A percentile compares a stretch with the other conserved stretches of the same genome.
Evolutionary conservation across 2,888 invertebrate genomes (phyloP).

Genomic region (Tachina lurida): DNA sequence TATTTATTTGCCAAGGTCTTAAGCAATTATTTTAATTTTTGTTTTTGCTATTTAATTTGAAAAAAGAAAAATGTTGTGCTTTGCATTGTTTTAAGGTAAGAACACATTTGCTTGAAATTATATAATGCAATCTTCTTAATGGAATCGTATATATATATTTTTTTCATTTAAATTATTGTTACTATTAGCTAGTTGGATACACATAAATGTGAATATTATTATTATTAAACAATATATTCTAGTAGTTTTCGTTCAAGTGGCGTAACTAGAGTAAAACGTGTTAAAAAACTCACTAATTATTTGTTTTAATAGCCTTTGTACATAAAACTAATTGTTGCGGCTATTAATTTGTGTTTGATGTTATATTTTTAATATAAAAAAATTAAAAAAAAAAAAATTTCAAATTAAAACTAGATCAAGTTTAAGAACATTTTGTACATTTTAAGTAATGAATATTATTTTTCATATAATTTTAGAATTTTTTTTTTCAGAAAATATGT

Average conservation of each 20-base stretch:
- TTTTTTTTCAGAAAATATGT: too few relatives aligned
- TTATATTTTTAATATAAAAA: background rate
- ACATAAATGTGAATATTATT: background rate
- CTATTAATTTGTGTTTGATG: background rate
- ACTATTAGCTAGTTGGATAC: slow-evolving; percentile 20
- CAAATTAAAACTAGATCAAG: slow-evolving; percentile 64
- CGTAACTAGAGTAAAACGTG: slow-evolving; percentile 71
- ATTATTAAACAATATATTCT: background rate
- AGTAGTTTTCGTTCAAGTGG: slow-evolving; percentile 59
- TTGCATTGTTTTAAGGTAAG: slow-evolving; percentile 42
- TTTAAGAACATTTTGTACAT: slow-evolving; percentile 36
- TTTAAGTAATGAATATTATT: background rate
- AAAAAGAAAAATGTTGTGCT: slow-evolving; percentile 9
- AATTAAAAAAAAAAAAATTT: too few relatives aligned
- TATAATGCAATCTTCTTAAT: slow-evolving; percentile 31
- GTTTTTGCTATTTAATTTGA: slow-evolving; percentile 28
- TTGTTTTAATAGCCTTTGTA: slow-evolving; percentile 5
- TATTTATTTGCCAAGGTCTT: slow-evolving; percentile 65
- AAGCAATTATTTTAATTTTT: slow-evolving; percentile 67
- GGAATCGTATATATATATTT: background rate
- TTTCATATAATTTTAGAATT: too few relatives aligned
- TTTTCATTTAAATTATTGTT: slow-evolving; percentile 58
- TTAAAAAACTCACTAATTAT: slow-evolving; percentile 32
- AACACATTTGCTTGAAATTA: background rate
- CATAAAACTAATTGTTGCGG: background rate